Evolutionary conservation across 2,113 vertebrate genomes (phyloP), one percentile per base, ranked within the genome.

Genomic region (Cyanoliseus patagonus): DNA sequence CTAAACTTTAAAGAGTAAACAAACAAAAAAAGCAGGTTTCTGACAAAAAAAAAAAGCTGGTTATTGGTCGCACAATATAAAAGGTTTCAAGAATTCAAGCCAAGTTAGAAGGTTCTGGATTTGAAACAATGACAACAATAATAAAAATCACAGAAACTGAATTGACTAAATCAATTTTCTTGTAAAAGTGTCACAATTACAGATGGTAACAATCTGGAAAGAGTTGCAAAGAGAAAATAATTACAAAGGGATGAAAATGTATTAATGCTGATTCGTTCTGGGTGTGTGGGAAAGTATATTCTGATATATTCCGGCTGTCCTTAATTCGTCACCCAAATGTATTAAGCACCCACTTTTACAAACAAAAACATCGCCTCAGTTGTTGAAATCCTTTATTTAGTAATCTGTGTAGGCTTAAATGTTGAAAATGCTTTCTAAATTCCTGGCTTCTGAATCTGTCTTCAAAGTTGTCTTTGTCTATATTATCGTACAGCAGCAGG

Each of bases 131-230:
- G 88, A 97, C 93, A 98, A 95, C 92, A 96, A 85, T 62, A 91
- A 94, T 46, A 97, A 90, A 96, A 98, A 96, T 96, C 87, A 92
- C 37, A 97, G 92, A 94, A 96, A 97, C 86, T 49, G 95, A 93
- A 97, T 91, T 77, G 91, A 97, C 44, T 83, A 74, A 82, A 96
- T 92, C 70, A 90, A 86, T 95, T 97, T 97, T 92, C 96, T 95
- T 96, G 89, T 97, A 96, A 97, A 96, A 91, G 87, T 96, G 88
- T 98, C 95, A 97, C 95, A 98, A 95, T 92, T 97, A 86, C 86
- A 98, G 97, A 98, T 98, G 97, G 96, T 69, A 98, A 97, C 97
- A 97, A 98, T 97, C 95, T 97, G 95, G 90, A 96, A 98, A 90
- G 92, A 92, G 86, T 94, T 98, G 94, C 96, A 96, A 96, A 97